Evolutionary conservation across 2,113 vertebrate species (phyloP).

Genomic region (Rutilus rutilus): DNA sequence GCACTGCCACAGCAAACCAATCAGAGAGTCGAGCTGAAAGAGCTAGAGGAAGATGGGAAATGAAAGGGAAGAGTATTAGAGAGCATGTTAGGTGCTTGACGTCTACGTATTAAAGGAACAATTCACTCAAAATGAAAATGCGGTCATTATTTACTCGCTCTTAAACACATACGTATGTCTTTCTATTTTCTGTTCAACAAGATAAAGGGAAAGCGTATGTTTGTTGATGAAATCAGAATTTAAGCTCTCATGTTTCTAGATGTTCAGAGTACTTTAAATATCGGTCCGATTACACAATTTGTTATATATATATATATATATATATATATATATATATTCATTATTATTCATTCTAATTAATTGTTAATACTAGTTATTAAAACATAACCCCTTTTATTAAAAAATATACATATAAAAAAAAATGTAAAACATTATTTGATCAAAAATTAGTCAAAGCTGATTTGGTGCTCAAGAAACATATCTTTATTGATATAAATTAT

Average conservation of each 20-base stretch:
- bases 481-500: background rate
- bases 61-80: background rate
- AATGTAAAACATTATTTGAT: no score
- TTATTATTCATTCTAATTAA: no score
- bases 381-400: no score
- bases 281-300: background rate
- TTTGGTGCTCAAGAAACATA: background rate
- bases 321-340: background rate
- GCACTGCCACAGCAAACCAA: slow-evolving; percentile 16
- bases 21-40: slow-evolving; percentile 1
- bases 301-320: background rate
- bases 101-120: background rate
- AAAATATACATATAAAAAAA: no score
- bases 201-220: background rate
- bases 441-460: no score
- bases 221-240: background rate
- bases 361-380: no score
- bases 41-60: slow-evolving; percentile 1
- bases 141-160: background rate
- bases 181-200: background rate
- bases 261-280: background rate
- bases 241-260: background rate
- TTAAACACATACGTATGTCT: background rate
- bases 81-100: background rate
- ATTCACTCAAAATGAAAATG: background rate